phyloP scores from a whole-genome alignment of 2,888 invertebrate genomes.

The Synergus umbraculus region DNA sequence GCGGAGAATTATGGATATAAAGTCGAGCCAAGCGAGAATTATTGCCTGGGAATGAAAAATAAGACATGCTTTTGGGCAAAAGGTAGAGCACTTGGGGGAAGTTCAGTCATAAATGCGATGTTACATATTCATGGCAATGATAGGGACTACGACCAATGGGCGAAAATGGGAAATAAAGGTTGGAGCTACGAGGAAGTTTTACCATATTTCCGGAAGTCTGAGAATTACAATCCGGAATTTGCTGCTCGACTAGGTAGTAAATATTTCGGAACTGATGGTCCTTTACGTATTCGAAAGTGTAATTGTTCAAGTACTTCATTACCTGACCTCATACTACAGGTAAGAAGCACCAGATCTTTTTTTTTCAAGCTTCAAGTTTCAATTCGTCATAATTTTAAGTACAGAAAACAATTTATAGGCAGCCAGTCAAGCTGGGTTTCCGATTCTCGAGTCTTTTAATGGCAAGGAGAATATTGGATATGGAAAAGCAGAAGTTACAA shows the following conservation, averaged over 20 bases:
- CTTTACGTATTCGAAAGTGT: constrained; percentile 76
- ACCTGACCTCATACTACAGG: constrained; percentile 73
- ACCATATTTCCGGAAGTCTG: constrained; percentile 69
- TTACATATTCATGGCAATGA: constrained; percentile 83
- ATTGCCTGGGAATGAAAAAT: constrained; percentile 74
- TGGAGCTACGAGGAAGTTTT: constrained; percentile 80
- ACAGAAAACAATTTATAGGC: constrained; percentile 62
- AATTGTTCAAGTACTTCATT: constrained; percentile 70
- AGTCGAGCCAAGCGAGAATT: constrained; percentile 75
- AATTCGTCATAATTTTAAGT: not conserved
- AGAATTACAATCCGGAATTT: constrained; percentile 62
- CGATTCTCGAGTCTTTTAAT: constrained; percentile 74
- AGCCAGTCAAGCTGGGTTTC: constrained; percentile 77
- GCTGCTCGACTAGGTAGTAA: constrained; percentile 70
- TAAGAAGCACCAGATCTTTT: not conserved
- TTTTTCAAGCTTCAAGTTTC: not conserved
- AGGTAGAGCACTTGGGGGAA: constrained; percentile 84
- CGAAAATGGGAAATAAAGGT: constrained; percentile 80
- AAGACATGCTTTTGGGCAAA: constrained; percentile 79
- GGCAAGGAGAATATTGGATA: constrained; percentile 78
- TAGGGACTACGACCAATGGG: constrained; percentile 83
- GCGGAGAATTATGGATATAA: constrained; percentile 78
- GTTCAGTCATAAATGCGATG: constrained; percentile 83
- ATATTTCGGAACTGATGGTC: constrained; percentile 77
- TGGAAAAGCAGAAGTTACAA: constrained; percentile 77